These are phyloP conservation scores for Sterrhoptilus dennistouni DNA, from an alignment of 2,113 vertebrate genomes.

Conservation along the genomic window DNA sequence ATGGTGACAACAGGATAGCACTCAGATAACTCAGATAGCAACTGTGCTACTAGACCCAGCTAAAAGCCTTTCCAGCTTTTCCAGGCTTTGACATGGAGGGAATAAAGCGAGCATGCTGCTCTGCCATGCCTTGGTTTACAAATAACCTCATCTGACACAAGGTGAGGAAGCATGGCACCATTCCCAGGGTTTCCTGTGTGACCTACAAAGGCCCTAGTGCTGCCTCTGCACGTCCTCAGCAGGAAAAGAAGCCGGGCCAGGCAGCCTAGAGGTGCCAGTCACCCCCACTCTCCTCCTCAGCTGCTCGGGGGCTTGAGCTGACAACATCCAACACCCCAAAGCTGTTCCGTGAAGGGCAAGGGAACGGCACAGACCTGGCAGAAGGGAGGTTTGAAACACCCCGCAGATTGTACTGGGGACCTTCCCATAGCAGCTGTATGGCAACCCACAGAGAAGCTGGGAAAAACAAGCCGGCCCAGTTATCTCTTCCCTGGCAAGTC, in stretches of 20 bases:
- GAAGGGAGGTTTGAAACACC: not conserved
- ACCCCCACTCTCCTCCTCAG: not conserved
- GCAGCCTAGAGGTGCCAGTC: not conserved
- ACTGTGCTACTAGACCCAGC: not conserved
- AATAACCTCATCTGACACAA: not conserved
- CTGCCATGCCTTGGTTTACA: constrained; percentile 22
- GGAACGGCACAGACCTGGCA: not conserved
- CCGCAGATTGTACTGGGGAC: not conserved
- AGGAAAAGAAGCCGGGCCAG: not conserved
- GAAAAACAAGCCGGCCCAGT: not conserved
- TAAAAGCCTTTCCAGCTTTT: not conserved
- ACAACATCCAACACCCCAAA: not conserved
- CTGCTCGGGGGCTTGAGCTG: not conserved
- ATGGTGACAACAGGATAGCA: not conserved
- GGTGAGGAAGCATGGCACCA: not conserved
- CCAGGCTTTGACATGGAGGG: not conserved
- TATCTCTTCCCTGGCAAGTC: not conserved
- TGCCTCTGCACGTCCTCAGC: not conserved
- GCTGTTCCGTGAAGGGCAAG: accelerated
- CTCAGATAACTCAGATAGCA: not conserved
- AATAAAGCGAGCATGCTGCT: not conserved
- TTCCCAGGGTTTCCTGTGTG: accelerated
- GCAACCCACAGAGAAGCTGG: not conserved
- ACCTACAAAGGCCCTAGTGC: not conserved
- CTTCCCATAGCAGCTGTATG: constrained; percentile 1